Base-by-base conservation (phyloP, 2,888 invertebrate species). In the Heliconius ethilla region DNA sequence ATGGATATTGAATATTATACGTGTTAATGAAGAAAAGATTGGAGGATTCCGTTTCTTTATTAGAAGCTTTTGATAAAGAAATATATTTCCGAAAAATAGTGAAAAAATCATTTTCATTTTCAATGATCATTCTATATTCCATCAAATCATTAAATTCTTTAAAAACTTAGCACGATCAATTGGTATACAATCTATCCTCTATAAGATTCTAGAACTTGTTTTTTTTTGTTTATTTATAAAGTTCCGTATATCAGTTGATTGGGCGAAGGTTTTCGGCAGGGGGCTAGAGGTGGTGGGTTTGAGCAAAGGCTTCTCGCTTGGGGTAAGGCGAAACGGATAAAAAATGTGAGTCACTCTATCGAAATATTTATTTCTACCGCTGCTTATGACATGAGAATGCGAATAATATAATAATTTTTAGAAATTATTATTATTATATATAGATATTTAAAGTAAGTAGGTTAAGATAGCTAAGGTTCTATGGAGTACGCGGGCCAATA, bases 401-500 rank as follows among this genome's bases (percentile, higher is more conserved):
- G 84, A 87, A 86, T 84, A 86, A 82, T 82, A 84, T 83, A 85
- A 87, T 91, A 92, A 87, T 89, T 91, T 91, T 92, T 91, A 92
- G 91, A 91, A 84, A 86, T 89, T 90, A 76, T 70, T 77, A 91
- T 69, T 69, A 40, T 67, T 67, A 67, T 40, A 40, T 40, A 40
- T 40, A 40, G 0, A 40, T 40, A 40, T 40, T 86, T 82, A 82
- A 81, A 74, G 78, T 86, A 87, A 86, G 86, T 81, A 83, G 86
- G 80, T 83, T 82, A 82, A 81, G 84, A 83, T 82, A 27, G 75
- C 1, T 89, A 90, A 89, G 86, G 78, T 82, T 82, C 85, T 90
- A 90, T 91, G 89, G 89, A 83, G 86, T 91, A 93, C 93, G 93
- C 93, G 93, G 93, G 93, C 93, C 92, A 92, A 92, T 72, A 92